Evolutionary conservation across 1,140 invertebrate genomes (phyloP).

Genomic region (Lanistes nyassanus): DNA sequence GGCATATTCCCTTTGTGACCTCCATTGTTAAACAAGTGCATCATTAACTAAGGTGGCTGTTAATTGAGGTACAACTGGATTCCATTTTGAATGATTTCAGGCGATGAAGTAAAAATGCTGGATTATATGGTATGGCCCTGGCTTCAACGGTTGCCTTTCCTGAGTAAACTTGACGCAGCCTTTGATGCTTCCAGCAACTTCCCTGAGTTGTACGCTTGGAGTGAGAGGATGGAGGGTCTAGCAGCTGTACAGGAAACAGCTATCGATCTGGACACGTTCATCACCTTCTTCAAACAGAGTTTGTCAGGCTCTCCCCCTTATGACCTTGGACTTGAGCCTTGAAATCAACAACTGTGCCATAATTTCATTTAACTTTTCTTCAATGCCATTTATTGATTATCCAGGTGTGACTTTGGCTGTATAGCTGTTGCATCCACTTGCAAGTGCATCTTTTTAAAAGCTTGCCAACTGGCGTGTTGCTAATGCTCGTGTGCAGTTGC

Average conservation of each 20-base stretch:
- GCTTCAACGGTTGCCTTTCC: slow-evolving; percentile 46
- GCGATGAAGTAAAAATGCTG: slow-evolving; percentile 37
- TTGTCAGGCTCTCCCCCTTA: slow-evolving; percentile 39
- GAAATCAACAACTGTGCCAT: too few relatives aligned
- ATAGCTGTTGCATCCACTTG: too few relatives aligned
- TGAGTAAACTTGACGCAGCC: slow-evolving; percentile 27
- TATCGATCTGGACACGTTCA: slow-evolving; percentile 31
- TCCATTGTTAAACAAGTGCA: too few relatives aligned
- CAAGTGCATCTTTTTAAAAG: too few relatives aligned
- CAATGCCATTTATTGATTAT: too few relatives aligned
- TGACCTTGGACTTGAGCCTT: slow-evolving; percentile 40
- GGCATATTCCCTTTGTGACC: too few relatives aligned
- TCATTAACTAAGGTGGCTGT: too few relatives aligned
- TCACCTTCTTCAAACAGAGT: slow-evolving; percentile 36
- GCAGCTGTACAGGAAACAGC: slow-evolving; percentile 46
- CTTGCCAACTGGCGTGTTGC: too few relatives aligned
- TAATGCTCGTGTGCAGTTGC: too few relatives aligned
- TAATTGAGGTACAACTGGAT: too few relatives aligned
- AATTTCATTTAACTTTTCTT: too few relatives aligned
- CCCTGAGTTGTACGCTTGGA: slow-evolving; percentile 44
- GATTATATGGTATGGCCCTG: slow-evolving; percentile 57
- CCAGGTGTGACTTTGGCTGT: too few relatives aligned
- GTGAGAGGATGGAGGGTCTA: slow-evolving; percentile 40
- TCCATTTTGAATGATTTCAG: slow-evolving; percentile 31
- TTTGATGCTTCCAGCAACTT: slow-evolving; percentile 35